phyloP scores from a whole-genome alignment of 2,888 invertebrate species.

The Copidosoma aretas region DNA sequence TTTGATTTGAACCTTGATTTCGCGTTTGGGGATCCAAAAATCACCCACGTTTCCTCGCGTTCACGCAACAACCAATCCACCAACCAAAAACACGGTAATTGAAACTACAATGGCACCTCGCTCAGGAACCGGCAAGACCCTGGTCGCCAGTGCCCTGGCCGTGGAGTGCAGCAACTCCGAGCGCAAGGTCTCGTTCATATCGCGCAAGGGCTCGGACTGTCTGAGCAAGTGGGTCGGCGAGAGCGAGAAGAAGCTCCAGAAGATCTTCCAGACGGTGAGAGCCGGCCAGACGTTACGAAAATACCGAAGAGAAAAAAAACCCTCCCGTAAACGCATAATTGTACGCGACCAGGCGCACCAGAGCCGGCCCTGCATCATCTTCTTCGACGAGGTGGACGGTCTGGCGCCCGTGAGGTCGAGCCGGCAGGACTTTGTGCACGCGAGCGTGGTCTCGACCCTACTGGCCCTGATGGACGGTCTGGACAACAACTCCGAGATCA shows the following conservation, averaged over 20 bases:
- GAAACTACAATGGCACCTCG: no score
- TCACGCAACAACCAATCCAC: no score
- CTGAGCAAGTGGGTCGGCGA: conserved; percentile 94
- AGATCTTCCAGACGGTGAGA: conserved; percentile 80
- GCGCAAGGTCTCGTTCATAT: conserved; percentile 84
- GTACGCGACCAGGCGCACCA: conserved; percentile 72
- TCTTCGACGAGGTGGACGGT: conserved; percentile 92
- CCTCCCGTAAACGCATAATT: neutral
- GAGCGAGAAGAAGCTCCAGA: conserved; percentile 84
- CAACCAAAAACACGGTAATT: no score
- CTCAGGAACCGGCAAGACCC: conserved; percentile 87
- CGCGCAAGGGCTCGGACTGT: conserved; percentile 91
- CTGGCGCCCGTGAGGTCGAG: conserved; percentile 86
- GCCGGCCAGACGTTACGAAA: neutral
- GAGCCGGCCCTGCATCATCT: conserved; percentile 87
- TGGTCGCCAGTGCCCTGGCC: conserved; percentile 85
- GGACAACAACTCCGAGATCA: conserved; percentile 81
- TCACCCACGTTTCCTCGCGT: no score
- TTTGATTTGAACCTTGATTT: no score
- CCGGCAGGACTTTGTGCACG: conserved; percentile 90
- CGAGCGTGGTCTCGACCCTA: conserved; percentile 87
- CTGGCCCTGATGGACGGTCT: conserved; percentile 91
- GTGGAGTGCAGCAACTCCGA: conserved; percentile 82
- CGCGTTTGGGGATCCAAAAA: no score
- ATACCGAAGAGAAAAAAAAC: no score